These are phyloP conservation scores for Drosophila eugracilis DNA, from an alignment of 1,140 invertebrate genomes.

Conservation along the genomic window DNA sequence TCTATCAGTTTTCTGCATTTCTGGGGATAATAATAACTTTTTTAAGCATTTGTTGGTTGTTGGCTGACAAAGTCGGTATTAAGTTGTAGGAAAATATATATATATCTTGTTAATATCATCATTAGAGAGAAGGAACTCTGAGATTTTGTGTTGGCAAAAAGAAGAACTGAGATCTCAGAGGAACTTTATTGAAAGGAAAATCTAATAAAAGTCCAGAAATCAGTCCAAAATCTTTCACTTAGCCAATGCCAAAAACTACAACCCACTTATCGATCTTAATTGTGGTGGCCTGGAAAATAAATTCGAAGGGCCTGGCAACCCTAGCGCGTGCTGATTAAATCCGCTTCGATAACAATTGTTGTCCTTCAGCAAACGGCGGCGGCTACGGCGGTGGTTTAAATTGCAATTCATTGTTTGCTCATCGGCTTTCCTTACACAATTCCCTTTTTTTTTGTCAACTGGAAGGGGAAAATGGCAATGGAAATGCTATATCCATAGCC, in stretches of 20 bases:
- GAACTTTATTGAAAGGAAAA: not conserved
- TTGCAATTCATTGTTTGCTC: constrained; percentile 23
- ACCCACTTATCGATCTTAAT: not conserved
- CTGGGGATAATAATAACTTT: not conserved
- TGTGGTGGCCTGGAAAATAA: not conserved
- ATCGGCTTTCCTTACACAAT: constrained; percentile 20
- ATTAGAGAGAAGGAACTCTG: not conserved
- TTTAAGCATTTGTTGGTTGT: not conserved
- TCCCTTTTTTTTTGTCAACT: not conserved
- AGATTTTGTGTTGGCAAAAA: no score
- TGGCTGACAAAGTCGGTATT: not conserved
- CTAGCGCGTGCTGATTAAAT: constrained; percentile 7
- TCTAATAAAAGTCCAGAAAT: no score
- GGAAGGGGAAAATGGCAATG: constrained; percentile 4
- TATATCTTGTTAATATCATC: not conserved
- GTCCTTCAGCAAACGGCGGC: not conserved
- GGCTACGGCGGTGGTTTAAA: constrained; percentile 20
- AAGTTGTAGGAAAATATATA: not conserved
- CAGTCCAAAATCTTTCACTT: no score
- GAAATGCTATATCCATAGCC: constrained; percentile 6
- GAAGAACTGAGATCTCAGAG: not conserved
- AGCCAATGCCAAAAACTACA: no score
- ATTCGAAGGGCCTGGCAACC: not conserved
- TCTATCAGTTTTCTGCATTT: constrained; percentile 3
- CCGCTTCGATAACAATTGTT: constrained; percentile 18